phyloP scores from a whole-genome alignment of 2,797 vertebrate genomes.

The Acanthiza pusilla region DNA sequence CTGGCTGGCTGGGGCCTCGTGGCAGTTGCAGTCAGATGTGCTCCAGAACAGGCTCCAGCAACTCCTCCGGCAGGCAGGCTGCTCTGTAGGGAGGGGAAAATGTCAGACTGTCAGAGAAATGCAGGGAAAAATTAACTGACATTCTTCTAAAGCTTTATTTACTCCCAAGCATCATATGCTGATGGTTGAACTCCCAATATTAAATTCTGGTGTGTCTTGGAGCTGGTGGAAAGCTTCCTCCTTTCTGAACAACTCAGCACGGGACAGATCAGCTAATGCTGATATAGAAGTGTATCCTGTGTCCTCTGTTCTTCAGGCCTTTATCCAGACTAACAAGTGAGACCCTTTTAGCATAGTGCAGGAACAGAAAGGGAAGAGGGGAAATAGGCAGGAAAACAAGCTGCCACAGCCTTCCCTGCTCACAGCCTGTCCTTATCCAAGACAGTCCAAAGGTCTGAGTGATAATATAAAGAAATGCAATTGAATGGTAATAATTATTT shows the following conservation, averaged over 20 bases:
- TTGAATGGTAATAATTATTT: background rate
- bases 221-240: background rate
- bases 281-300: background rate
- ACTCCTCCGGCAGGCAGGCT: slow-evolving; percentile 21
- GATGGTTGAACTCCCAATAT: background rate
- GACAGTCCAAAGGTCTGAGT: background rate
- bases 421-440: background rate
- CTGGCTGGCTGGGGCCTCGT: slow-evolving; percentile 33
- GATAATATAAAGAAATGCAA: background rate
- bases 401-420: background rate
- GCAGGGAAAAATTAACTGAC: background rate
- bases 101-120: slow-evolving; percentile 49
- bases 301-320: background rate
- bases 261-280: background rate
- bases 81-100: slow-evolving; percentile 55
- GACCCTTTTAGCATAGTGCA: background rate
- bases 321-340: background rate
- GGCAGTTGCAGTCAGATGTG: slow-evolving; percentile 35
- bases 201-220: background rate
- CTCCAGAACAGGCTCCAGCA: slow-evolving; percentile 44
- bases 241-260: background rate
- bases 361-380: background rate
- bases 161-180: background rate
- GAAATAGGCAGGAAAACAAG: background rate
- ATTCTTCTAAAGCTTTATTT: slow-evolving; percentile 39